Evolutionary conservation across 1,140 invertebrate species (phyloP).

Genomic region (Condylostylus longicornis): DNA sequence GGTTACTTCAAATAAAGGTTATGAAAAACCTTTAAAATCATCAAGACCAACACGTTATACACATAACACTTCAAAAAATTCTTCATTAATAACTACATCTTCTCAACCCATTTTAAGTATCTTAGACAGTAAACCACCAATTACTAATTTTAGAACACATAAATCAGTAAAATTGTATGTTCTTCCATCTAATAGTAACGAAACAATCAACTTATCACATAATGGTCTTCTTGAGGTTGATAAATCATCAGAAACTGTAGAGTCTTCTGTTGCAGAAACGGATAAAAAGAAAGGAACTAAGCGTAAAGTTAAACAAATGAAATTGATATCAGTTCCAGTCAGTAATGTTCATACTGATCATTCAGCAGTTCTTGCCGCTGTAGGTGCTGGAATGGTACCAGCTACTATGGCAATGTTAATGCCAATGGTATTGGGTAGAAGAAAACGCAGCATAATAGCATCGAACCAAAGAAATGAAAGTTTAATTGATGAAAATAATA

Average conservation of each 20-base stretch:
- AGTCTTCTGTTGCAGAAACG: constrained; percentile 32
- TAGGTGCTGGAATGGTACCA: constrained; percentile 59
- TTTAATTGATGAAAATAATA: too few relatives aligned
- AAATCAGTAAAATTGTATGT: constrained; percentile 51
- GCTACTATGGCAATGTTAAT: constrained; percentile 65
- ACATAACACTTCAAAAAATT: too few relatives aligned
- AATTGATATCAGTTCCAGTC: constrained; percentile 9
- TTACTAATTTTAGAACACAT: constrained; percentile 24
- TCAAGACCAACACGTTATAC: too few relatives aligned
- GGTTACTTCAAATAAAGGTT: constrained; percentile 59
- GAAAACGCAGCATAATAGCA: constrained; percentile 33
- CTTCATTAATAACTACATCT: too few relatives aligned
- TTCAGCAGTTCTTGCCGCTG: constrained; percentile 50
- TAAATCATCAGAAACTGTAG: constrained; percentile 48
- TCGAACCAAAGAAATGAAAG: too few relatives aligned
- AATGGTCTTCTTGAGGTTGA: constrained; percentile 60
- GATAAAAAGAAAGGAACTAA: constrained; percentile 7
- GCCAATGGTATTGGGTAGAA: constrained; percentile 52
- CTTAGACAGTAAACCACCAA: neutral
- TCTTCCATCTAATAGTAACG: constrained; percentile 45
- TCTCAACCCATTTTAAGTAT: too few relatives aligned
- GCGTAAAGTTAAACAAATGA: constrained; percentile 1
- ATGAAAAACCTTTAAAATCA: constrained; percentile 25
- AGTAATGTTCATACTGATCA: constrained; percentile 31
- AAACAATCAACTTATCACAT: constrained; percentile 57